Percentiles rank a stretch among this genome's conserved stretches.
These are phyloP conservation scores for Fopius arisanus DNA, from an alignment of 1,140 invertebrate genomes.

Conservation along the genomic window DNA sequence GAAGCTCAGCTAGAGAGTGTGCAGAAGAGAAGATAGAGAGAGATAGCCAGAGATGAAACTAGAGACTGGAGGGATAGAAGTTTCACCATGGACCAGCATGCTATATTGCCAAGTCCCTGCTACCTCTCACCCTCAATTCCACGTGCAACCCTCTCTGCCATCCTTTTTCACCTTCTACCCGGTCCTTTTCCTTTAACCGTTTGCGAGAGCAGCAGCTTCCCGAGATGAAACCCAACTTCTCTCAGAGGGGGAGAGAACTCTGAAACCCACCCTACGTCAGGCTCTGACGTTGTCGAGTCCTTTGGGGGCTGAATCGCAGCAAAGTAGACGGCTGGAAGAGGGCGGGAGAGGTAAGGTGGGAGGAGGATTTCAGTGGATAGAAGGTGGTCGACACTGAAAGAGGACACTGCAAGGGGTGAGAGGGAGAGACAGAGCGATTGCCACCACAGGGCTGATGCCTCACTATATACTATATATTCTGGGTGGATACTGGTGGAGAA, in stretches of 20 bases:
- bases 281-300: slow-evolving; percentile 47
- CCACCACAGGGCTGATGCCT: background rate
- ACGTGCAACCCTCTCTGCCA: slow-evolving; percentile 31
- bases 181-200: slow-evolving; percentile 28
- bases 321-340: slow-evolving; percentile 34
- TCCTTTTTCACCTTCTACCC: slow-evolving; percentile 27
- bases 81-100: slow-evolving; percentile 32
- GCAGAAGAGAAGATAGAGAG: background rate
- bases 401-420: too few relatives aligned
- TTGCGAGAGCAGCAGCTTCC: background rate
- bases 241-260: background rate
- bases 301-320: slow-evolving; percentile 56
- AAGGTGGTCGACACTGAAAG: background rate
- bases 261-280: slow-evolving; percentile 33
- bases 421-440: background rate
- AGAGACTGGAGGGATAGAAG: slow-evolving; percentile 15
- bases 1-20: slow-evolving; percentile 19
- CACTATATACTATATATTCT: slow-evolving; percentile 20
- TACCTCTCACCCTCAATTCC: slow-evolving; percentile 22
- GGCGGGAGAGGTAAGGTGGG: slow-evolving; percentile 37
- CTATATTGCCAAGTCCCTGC: slow-evolving; percentile 28
- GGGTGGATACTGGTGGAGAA: slow-evolving; percentile 47
- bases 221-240: slow-evolving; percentile 11
- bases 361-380: slow-evolving; percentile 35
- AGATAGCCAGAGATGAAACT: background rate